phyloP scores from a whole-genome alignment of 1,140 invertebrate genomes.

The Amphibalanus amphitrite region DNA sequence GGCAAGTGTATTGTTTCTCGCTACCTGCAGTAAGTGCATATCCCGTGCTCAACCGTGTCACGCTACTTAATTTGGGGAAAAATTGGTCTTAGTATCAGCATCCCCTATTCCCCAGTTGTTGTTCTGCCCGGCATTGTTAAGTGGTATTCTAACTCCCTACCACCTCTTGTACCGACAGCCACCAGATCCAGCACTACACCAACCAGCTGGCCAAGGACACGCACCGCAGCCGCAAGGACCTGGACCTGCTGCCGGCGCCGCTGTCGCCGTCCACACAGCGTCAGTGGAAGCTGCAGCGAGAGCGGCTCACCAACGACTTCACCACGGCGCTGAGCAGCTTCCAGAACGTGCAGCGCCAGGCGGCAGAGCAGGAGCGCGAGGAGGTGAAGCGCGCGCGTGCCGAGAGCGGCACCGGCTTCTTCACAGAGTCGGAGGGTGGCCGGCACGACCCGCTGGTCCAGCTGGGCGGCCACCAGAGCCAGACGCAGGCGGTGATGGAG shows the following conservation, averaged over 20 bases:
- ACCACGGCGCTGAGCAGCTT: constrained; percentile 79
- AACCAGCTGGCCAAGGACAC: constrained; percentile 90
- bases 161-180: constrained; percentile 34
- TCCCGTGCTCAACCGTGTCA: no score
- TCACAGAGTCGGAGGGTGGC: constrained; percentile 11
- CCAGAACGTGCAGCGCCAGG: constrained; percentile 20
- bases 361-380: constrained; percentile 18
- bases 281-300: constrained; percentile 64
- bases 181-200: constrained; percentile 88
- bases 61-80: no score
- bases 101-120: no score
- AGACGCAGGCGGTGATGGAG: constrained; percentile 50
- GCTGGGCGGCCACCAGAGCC: constrained; percentile 15
- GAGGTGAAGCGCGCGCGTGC: constrained; percentile 23
- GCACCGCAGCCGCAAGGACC: constrained; percentile 60
- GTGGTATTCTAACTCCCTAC: no score
- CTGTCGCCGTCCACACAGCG: constrained; percentile 17
- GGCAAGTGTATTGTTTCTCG: no score
- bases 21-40: no score
- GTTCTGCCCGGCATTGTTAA: no score
- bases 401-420: constrained; percentile 26
- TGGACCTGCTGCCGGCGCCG: constrained; percentile 39
- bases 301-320: constrained; percentile 85
- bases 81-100: no score
- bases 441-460: constrained; percentile 13